phyloP scores from a whole-genome alignment of 2,113 vertebrate genomes.

The Panthera leo region DNA sequence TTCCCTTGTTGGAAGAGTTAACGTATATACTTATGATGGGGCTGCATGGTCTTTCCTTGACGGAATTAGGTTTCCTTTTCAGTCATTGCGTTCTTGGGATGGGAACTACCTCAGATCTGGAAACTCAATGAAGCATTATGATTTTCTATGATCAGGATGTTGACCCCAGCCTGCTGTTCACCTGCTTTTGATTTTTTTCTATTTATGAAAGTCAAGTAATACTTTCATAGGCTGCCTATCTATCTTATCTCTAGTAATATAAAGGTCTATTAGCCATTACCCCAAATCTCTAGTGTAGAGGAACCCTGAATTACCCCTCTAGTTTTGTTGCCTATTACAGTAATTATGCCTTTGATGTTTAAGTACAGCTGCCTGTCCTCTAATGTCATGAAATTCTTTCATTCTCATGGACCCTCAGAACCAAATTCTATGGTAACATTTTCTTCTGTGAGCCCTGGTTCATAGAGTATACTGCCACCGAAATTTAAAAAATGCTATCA shows the following conservation, averaged over 20 bases:
- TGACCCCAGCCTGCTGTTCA: not conserved
- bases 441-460: not conserved
- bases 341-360: conserved; percentile 4
- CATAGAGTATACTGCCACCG: not conserved
- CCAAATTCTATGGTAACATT: not conserved
- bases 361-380: not conserved
- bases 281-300: not conserved
- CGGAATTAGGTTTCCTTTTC: not conserved
- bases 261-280: not conserved
- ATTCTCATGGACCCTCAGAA: not conserved
- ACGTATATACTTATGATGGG: not conserved
- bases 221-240: not conserved
- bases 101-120: not conserved
- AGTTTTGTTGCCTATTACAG: not conserved
- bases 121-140: not conserved
- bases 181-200: not conserved
- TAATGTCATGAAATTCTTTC: not conserved
- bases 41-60: not conserved
- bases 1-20: not conserved
- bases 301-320: not conserved
- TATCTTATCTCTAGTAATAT: not conserved
- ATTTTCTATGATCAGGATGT: not conserved
- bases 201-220: not conserved
- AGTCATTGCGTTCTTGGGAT: not conserved
- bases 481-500: not conserved